These are phyloP conservation scores for Ladona fulva DNA, from an alignment of 1,140 invertebrate species.

Conservation along the genomic window DNA sequence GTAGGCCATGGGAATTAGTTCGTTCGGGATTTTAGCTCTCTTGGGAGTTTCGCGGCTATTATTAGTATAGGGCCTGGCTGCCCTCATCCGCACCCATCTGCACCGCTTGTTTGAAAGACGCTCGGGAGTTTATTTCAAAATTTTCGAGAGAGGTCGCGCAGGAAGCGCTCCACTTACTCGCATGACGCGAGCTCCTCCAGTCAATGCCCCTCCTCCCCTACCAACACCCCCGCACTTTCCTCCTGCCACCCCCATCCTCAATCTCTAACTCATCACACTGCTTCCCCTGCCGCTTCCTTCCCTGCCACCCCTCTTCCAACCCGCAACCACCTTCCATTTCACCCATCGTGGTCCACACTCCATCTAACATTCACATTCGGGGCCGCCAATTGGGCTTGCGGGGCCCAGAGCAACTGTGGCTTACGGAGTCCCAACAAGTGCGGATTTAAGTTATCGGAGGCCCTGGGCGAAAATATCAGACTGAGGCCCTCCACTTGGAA, in stretches of 20 bases:
- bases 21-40: no score
- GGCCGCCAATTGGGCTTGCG: no score
- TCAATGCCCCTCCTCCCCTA: neutral
- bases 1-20: no score
- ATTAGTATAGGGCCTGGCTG: neutral
- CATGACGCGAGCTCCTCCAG: neutral
- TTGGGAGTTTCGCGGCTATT: neutral
- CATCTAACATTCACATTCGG: no score
- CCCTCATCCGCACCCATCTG: neutral
- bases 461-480: no score
- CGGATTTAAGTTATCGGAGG: no score
- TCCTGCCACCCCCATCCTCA: neutral
- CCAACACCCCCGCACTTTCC: neutral
- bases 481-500: no score
- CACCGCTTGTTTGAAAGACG: neutral
- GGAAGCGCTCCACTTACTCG: neutral
- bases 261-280: neutral
- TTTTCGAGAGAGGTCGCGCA: neutral
- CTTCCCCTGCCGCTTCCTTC: neutral
- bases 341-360: no score
- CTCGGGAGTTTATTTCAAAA: neutral
- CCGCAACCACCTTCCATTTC: neutral
- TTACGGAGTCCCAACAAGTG: no score
- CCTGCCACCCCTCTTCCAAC: neutral
- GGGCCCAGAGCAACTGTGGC: no score